These are phyloP conservation scores for Anthophora plumipes DNA, from an alignment of 2,888 invertebrate genomes.

Conservation along the genomic window DNA sequence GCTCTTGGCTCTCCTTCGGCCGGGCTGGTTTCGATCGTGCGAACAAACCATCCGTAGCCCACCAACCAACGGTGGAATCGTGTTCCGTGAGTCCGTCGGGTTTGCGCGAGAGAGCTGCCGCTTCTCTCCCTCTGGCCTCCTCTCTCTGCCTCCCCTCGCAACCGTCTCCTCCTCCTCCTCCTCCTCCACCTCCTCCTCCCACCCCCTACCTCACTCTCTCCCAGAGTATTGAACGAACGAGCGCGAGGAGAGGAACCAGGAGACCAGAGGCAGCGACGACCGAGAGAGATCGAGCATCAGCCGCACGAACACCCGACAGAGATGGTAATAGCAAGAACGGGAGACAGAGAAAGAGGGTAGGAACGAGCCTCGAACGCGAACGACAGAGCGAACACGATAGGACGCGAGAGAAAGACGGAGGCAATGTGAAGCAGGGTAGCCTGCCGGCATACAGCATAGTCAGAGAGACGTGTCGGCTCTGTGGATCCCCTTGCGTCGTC, in stretches of 20 bases:
- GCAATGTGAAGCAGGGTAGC: constrained; percentile 75
- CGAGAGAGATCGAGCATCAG: constrained; percentile 57
- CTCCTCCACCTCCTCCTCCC: constrained; percentile 44
- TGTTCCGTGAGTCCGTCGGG: constrained; percentile 76
- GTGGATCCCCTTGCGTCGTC: constrained; percentile 64
- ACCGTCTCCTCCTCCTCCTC: constrained; percentile 44
- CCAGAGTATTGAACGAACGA: constrained; percentile 82
- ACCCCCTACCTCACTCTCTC: constrained; percentile 74
- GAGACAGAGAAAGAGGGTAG: constrained; percentile 52
- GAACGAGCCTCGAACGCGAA: constrained; percentile 33
- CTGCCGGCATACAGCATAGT: constrained; percentile 77
- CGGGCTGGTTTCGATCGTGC: constrained; percentile 76
- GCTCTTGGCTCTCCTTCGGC: constrained; percentile 66
- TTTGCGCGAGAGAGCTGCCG: constrained; percentile 72
- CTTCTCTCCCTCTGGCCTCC: constrained; percentile 65
- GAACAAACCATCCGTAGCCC: constrained; percentile 75
- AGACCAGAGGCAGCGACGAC: constrained; percentile 75
- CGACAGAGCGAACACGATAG: constrained; percentile 42
- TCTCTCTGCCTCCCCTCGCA: constrained; percentile 51
- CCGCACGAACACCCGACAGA: constrained; percentile 47
- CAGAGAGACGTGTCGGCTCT: constrained; percentile 81
- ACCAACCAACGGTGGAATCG: constrained; percentile 75
- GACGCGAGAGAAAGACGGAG: constrained; percentile 63
- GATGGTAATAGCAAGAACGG: constrained; percentile 12
- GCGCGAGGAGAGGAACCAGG: constrained; percentile 76